Base-by-base conservation (phyloP, 2,113 vertebrate species). In the Salvelinus sp. region DNA sequence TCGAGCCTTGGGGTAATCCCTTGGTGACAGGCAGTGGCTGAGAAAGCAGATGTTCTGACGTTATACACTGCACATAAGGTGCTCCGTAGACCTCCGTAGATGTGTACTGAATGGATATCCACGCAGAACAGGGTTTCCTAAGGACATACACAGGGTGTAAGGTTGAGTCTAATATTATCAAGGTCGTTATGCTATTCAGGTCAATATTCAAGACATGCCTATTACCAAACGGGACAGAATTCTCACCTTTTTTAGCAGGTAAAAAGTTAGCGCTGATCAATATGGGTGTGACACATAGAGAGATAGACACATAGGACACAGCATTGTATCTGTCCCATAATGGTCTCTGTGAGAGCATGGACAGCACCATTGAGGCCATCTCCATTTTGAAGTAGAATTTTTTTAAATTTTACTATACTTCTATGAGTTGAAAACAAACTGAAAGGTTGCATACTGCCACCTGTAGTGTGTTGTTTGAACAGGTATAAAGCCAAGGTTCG, bases 191-290 rank as follows among this genome's bases (percentile, higher is more conserved):
- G n/a, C n/a, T 62, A n/a, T 62, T n/a, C 58, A 62, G 58, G 58
- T 62, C 58, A 23, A 22, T 23, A 62, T 20, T 6, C 4, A 54
- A 54, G 50, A 54, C 12, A 54, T 54, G 12, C 50, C 18, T 54
- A 54, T 62, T 23, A 22, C 5, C 58, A 62, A 22, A 62, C 18
- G n/a, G n/a, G 20, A 62, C n/a, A 62, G 50, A 68, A 72, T 16
- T 33, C 75, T 80, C 82, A 88, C 88, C 77, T 69, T 73, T 80
- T 20, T 86, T 69, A 72, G 22, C 2, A 80, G 30, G 66, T 73
- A 86, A 86, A 70, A 72, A 80, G 64, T 82, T 62, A 54, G 75
- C 79, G 64, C 60, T 38, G 38, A 9, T 38, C 38, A 38, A 38
- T 38, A 38, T 38, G 38, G 38, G 38, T 38, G 38, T 38, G 38